These are phyloP conservation scores for Drosophila nigricruria DNA, from an alignment of 2,888 invertebrate species.

Conservation along the genomic window DNA sequence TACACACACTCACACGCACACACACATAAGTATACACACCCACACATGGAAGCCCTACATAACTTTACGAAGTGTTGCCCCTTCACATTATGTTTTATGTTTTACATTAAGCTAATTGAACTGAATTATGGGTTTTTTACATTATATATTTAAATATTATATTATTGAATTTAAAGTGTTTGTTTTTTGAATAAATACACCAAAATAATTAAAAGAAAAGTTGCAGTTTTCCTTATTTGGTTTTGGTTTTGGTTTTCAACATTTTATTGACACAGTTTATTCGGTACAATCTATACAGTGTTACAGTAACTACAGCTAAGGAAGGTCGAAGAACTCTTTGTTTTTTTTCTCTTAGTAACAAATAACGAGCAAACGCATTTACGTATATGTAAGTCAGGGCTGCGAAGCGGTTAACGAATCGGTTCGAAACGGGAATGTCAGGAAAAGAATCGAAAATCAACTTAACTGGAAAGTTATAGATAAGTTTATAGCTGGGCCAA, in stretches of 20 bases:
- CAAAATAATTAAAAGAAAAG: constrained; percentile 23
- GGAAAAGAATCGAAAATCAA: not conserved
- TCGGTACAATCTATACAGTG: constrained; percentile 44
- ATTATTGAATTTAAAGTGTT: constrained; percentile 43
- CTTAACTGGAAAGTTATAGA: not conserved
- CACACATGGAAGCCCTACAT: constrained; percentile 6
- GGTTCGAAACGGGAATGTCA: not conserved
- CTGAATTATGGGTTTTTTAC: constrained; percentile 68
- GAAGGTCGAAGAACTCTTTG: constrained; percentile 40
- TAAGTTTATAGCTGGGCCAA: not conserved
- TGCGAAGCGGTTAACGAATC: constrained; percentile 5
- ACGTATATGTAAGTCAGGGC: constrained; percentile 45
- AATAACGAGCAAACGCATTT: constrained; percentile 61
- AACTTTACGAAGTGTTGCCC: constrained; percentile 14
- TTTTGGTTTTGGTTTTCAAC: constrained; percentile 27
- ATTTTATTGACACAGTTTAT: constrained; percentile 48
- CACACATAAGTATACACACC: constrained; percentile 7
- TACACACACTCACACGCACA: constrained; percentile 21
- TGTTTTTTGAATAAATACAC: constrained; percentile 60
- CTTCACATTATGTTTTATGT: constrained; percentile 40
- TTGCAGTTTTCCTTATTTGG: not conserved
- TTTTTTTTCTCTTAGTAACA: constrained; percentile 49
- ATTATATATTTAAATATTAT: constrained; percentile 35
- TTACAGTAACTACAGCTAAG: constrained; percentile 48
- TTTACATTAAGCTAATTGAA: constrained; percentile 70